Evolutionary conservation across 2,888 invertebrate genomes (phyloP).

Genomic region (Anthophora plumipes): DNA sequence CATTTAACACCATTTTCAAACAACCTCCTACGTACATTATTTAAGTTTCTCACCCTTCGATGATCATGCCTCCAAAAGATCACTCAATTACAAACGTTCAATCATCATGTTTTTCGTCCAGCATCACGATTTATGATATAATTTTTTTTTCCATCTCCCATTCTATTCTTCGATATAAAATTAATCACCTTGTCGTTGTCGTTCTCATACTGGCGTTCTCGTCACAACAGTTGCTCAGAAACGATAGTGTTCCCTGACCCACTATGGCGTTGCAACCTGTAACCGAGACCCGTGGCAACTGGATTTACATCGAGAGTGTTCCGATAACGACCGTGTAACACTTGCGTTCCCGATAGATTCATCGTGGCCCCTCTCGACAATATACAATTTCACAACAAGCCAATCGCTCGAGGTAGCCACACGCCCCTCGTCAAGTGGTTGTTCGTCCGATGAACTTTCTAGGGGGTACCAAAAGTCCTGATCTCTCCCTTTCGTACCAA

Average conservation of each 20-base stretch:
- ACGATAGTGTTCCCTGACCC: constrained; percentile 23
- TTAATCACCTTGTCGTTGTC: constrained; percentile 21
- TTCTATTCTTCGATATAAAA: background rate
- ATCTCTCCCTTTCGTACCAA: constrained; percentile 1
- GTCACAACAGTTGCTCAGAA: constrained; percentile 11
- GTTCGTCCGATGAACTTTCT: constrained; percentile 56
- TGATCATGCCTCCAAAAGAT: background rate
- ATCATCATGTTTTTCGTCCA: background rate
- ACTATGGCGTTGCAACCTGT: constrained; percentile 65
- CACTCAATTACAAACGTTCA: background rate
- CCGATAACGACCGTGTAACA: constrained; percentile 58
- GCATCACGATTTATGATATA: background rate
- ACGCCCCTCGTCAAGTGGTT: constrained; percentile 59
- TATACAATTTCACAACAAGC: constrained; percentile 80
- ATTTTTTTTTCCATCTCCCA: background rate
- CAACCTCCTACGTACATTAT: background rate
- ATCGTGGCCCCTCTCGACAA: constrained; percentile 37
- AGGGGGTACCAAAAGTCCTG: constrained; percentile 21
- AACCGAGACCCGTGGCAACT: constrained; percentile 78
- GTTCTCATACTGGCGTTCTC: constrained; percentile 10
- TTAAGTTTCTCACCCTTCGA: background rate
- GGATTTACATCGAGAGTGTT: constrained; percentile 47
- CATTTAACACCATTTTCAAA: background rate
- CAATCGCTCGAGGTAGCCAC: constrained; percentile 72
- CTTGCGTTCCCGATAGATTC: constrained; percentile 42